A percentile compares a stretch with the other conserved stretches of the same genome.
These are phyloP conservation scores for Nothocercus julius DNA, from an alignment of 2,113 vertebrate species.

Conservation along the genomic window DNA sequence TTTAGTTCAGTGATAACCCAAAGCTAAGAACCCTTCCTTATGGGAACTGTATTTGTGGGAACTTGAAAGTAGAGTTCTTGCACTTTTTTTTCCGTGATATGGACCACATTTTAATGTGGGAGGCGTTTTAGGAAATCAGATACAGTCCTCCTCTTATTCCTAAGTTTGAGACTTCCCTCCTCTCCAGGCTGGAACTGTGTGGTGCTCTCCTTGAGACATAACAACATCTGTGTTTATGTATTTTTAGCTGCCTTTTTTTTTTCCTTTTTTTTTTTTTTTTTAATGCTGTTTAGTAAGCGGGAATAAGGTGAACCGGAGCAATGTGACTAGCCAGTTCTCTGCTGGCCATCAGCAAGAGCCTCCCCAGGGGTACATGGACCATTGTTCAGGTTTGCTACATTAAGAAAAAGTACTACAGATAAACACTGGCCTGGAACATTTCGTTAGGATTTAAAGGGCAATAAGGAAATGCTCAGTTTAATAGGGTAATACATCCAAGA, in stretches of 20 bases:
- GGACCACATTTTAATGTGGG: background rate
- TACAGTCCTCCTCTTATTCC: background rate
- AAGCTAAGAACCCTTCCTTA: slow-evolving; percentile 10
- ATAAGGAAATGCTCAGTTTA: slow-evolving; percentile 65
- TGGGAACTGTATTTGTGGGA: background rate
- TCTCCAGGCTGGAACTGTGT: background rate
- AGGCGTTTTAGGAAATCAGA: background rate
- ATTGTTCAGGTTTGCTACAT: background rate
- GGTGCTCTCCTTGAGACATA: background rate
- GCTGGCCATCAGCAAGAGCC: background rate
- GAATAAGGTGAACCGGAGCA: too few relatives aligned
- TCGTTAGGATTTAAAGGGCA: slow-evolving; percentile 76
- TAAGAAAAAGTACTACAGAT: slow-evolving; percentile 67
- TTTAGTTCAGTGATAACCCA: background rate
- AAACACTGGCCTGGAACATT: slow-evolving; percentile 69
- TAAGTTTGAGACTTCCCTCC: background rate
- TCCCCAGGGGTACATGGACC: background rate
- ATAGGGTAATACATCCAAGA: slow-evolving; percentile 74
- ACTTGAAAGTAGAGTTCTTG: slow-evolving; percentile 3
- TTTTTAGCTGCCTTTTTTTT: background rate
- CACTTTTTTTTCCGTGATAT: background rate
- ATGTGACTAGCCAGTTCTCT: background rate
- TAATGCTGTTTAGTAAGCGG: too few relatives aligned
- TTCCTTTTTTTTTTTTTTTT: background rate
- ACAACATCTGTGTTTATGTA: background rate